Conservation (phyloP, 2,888 invertebrate species). For the Uropetala carovei region DNA sequence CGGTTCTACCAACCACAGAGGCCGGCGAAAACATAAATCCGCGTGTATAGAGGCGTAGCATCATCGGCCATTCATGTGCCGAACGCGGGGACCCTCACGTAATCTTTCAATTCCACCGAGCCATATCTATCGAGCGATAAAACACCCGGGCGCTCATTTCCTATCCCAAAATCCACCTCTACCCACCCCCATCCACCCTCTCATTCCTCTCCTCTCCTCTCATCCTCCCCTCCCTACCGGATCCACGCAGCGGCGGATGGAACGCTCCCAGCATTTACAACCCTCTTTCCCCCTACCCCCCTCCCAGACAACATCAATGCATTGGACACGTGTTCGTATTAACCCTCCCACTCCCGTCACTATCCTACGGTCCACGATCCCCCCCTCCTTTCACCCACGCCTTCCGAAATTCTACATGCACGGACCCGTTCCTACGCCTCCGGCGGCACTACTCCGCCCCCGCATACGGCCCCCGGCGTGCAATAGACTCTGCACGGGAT, state of each 20-base stretch:
- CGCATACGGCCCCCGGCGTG: neutral
- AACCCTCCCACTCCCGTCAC: neutral
- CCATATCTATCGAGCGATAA: constrained; percentile 56
- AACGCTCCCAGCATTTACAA: neutral
- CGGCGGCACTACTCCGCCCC: neutral
- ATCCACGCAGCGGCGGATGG: neutral
- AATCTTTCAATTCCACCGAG: constrained; percentile 62
- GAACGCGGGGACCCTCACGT: constrained; percentile 16
- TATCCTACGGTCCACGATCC: neutral
- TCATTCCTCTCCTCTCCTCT: neutral
- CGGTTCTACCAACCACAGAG: neutral
- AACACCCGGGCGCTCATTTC: constrained; percentile 48
- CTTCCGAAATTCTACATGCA: neutral
- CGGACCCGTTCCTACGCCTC: neutral
- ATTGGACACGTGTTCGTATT: constrained; percentile 30
- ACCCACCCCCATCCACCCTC: neutral
- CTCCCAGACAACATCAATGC: neutral
- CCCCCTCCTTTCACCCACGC: neutral
- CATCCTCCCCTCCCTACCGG: neutral
- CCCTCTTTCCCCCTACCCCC: neutral
- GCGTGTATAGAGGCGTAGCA: constrained; percentile 9
- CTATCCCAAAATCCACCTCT: neutral
- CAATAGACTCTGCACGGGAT: neutral
- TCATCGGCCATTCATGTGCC: constrained; percentile 41
- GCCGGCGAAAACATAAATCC: constrained; percentile 50